Evolutionary conservation across 2,797 vertebrate genomes (phyloP).

Genomic region (Gorsachius magnificus): DNA sequence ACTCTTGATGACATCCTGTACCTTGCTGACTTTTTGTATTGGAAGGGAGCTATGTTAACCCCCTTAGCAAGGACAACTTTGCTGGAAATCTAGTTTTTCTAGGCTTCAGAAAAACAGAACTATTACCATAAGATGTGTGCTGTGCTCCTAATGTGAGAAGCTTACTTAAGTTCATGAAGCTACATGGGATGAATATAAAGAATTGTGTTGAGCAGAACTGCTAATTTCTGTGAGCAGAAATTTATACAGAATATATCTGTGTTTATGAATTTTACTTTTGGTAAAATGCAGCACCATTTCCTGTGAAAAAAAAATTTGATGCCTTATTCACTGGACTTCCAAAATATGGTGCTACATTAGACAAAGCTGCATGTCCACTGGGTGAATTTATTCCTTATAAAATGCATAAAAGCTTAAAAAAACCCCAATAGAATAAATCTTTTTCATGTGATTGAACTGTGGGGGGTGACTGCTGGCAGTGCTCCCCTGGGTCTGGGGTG

Average conservation of each 20-base stretch:
- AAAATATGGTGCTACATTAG: background rate
- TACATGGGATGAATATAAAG: background rate
- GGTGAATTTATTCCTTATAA: background rate
- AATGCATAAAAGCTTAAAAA: background rate
- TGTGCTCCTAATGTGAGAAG: background rate
- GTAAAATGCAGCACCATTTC: background rate
- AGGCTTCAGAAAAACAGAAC: background rate
- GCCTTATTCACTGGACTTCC: background rate
- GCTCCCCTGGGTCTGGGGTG: background rate
- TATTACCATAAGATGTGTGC: background rate
- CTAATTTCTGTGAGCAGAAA: background rate
- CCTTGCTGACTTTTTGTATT: background rate
- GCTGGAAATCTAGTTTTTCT: background rate
- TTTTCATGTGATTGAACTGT: background rate
- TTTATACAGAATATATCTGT: background rate
- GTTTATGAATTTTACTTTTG: background rate
- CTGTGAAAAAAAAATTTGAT: background rate
- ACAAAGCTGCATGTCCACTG: background rate
- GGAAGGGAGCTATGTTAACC: background rate
- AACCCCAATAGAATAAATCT: background rate
- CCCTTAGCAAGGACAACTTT: background rate
- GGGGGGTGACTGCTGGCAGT: background rate
- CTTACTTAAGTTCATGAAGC: background rate
- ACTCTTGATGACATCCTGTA: background rate
- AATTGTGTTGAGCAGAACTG: background rate